These are phyloP conservation scores for Eupeodes latifasciatus DNA, from an alignment of 2,888 invertebrate genomes.

Conservation along the genomic window DNA sequence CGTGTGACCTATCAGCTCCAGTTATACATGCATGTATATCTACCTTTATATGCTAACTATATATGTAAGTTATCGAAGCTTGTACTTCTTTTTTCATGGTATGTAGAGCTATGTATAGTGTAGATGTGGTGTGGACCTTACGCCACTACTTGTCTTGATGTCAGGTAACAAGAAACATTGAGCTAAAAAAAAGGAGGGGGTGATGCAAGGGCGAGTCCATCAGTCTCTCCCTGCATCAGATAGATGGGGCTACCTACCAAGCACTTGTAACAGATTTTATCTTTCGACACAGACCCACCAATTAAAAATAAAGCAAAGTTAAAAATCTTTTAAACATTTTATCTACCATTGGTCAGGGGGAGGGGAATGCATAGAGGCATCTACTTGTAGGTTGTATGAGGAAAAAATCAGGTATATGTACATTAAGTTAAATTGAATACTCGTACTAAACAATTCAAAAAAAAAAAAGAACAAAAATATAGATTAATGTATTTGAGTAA, in stretches of 20 bases:
- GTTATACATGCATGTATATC: background rate
- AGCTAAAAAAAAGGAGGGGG: background rate
- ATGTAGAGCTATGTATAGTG: background rate
- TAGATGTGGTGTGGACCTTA: background rate
- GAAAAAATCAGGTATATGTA: background rate
- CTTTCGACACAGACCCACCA: conserved; percentile 42
- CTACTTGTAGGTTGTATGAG: too few species aligned
- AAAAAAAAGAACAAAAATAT: background rate
- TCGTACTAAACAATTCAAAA: background rate
- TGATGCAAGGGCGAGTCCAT: conserved; percentile 40
- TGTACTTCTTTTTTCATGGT: conserved; percentile 6
- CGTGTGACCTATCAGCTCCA: conserved; percentile 70
- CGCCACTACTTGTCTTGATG: conserved; percentile 23
- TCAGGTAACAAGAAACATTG: conserved; percentile 33
- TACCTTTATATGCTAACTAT: background rate
- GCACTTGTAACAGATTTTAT: conserved; percentile 68
- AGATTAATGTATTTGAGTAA: background rate
- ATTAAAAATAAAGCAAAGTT: conserved; percentile 40
- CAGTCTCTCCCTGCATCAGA: conserved; percentile 41
- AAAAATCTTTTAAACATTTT: background rate
- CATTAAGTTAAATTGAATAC: background rate
- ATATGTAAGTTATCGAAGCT: too few species aligned
- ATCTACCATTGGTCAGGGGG: background rate
- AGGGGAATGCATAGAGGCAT: too few species aligned
- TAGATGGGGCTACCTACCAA: conserved; percentile 61